A percentile compares a stretch with the other conserved stretches of the same genome.
phyloP scores from a whole-genome alignment of 2,113 vertebrate species.

The Cephalopterus ornatus region DNA sequence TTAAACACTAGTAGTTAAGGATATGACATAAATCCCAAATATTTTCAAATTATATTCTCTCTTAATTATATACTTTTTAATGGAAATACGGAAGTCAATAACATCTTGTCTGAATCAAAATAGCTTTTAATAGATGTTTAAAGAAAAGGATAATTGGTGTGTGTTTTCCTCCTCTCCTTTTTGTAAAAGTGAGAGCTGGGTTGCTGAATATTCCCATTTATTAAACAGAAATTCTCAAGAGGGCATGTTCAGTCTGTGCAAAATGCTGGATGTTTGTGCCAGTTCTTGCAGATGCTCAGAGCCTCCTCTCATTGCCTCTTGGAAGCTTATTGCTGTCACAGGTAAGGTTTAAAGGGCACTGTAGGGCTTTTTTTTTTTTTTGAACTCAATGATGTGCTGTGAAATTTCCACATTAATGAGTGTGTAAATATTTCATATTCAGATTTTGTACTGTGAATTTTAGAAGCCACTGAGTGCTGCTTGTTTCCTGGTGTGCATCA shows the following conservation, averaged over 20 bases:
- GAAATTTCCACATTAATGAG: neutral
- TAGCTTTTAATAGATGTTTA: neutral
- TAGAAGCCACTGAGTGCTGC: neutral
- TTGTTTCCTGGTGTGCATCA: neutral
- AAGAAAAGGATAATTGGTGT: rapidly evolving
- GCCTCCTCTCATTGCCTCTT: neutral
- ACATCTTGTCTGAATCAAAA: neutral
- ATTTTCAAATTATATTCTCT: neutral
- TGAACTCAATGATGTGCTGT: neutral
- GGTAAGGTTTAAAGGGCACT: neutral
- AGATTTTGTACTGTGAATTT: neutral
- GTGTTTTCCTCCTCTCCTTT: neutral
- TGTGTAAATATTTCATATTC: neutral
- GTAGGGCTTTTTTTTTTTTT: neutral
- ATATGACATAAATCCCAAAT: neutral
- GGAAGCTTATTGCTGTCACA: neutral
- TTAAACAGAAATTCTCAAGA: neutral
- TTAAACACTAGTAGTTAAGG: neutral
- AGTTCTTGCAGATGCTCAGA: neutral
- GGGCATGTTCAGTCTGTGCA: neutral
- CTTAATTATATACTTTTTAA: neutral
- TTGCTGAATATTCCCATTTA: neutral
- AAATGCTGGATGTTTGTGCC: neutral
- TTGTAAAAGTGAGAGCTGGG: neutral
- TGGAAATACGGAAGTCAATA: neutral